A percentile compares a stretch with the other conserved stretches of the same genome.
phyloP scores from a whole-genome alignment of 2,113 vertebrate genomes.

The Uropsilus gracilis region DNA sequence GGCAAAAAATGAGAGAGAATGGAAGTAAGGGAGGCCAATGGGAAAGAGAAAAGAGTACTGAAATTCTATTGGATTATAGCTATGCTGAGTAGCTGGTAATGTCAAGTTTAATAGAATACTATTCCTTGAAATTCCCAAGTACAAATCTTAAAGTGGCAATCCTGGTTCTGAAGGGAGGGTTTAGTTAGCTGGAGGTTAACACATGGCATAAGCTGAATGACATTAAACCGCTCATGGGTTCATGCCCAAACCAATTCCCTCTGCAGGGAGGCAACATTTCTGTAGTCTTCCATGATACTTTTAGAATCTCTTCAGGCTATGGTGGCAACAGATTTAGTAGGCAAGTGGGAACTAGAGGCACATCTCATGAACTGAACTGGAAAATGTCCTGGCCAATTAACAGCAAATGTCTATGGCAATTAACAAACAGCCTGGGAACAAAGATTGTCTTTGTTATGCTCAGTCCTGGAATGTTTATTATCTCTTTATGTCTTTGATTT shows the following conservation, averaged over 20 bases:
- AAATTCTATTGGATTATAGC: conserved; percentile 16
- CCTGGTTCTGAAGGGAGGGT: conserved; percentile 48
- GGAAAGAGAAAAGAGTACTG: not conserved
- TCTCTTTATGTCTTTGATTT: conserved; percentile 68
- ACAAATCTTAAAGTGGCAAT: not conserved
- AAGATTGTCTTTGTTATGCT: conserved; percentile 61
- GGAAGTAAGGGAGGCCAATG: too few species aligned
- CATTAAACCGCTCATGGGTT: conserved; percentile 64
- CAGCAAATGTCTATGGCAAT: conserved; percentile 77
- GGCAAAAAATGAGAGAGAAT: not conserved
- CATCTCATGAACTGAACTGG: conserved; percentile 76
- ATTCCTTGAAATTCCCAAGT: not conserved
- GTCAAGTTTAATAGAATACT: conserved; percentile 36
- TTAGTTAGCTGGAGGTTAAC: conserved; percentile 62
- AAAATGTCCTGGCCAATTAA: conserved; percentile 81
- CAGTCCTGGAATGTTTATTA: conserved; percentile 58
- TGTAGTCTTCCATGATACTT: conserved; percentile 65
- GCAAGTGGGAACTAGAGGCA: conserved; percentile 73
- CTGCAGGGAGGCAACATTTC: conserved; percentile 74
- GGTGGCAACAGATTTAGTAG: conserved; percentile 74
- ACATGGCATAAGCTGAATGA: conserved; percentile 56
- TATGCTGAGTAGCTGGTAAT: not conserved
- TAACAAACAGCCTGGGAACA: conserved; percentile 78
- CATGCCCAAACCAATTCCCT: conserved; percentile 68
- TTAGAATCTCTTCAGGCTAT: conserved; percentile 77